Evolutionary conservation across 2,797 vertebrate genomes (phyloP).

Genomic region (Schizothorax lantsangensis): DNA sequence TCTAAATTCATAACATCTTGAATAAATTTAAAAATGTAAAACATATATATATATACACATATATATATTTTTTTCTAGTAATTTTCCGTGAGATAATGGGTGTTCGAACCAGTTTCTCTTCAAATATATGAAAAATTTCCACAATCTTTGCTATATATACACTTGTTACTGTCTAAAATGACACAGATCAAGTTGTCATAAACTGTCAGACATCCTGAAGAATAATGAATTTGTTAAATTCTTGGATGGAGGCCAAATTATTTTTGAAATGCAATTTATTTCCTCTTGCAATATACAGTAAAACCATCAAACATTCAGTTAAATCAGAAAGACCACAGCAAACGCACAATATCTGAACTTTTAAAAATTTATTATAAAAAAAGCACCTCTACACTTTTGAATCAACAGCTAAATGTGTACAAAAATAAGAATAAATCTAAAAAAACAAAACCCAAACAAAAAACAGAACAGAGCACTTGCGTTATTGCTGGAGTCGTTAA

Average conservation of each 20-base stretch:
- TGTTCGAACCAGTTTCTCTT: too few species aligned
- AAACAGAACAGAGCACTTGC: constrained; percentile 22
- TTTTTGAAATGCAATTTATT: constrained; percentile 1
- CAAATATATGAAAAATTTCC: too few species aligned
- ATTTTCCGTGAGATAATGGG: too few species aligned
- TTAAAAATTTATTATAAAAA: constrained; percentile 59
- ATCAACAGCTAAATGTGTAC: constrained; percentile 48
- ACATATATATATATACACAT: too few species aligned
- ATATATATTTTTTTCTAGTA: too few species aligned
- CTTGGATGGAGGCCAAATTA: neutral
- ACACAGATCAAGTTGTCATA: too few species aligned
- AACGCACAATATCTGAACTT: neutral
- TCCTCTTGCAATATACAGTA: neutral
- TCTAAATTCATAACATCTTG: too few species aligned
- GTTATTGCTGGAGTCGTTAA: constrained; percentile 52
- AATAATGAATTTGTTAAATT: neutral
- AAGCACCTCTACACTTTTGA: constrained; percentile 51
- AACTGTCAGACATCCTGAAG: neutral
- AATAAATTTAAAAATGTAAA: too few species aligned
- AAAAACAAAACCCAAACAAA: constrained; percentile 13
- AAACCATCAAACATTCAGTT: neutral
- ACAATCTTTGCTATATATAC: too few species aligned
- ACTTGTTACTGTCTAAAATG: too few species aligned
- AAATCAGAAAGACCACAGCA: neutral
- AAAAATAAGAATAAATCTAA: constrained; percentile 57